phyloP scores from a whole-genome alignment of 2,888 invertebrate species.

The Brenthis hecate region DNA sequence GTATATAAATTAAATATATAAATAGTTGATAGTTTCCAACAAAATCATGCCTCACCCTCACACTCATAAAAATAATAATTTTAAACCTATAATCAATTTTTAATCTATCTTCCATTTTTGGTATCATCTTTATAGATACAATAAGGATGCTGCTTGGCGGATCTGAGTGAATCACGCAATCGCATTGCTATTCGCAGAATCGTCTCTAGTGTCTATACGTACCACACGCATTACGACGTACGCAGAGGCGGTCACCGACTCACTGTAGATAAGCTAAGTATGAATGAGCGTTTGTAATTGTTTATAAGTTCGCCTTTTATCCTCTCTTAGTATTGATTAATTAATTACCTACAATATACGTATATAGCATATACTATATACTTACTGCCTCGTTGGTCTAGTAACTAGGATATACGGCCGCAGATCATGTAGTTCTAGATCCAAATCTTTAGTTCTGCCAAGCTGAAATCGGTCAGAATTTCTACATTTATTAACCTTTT shows the following conservation, averaged over 20 bases:
- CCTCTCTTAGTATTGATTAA: no score
- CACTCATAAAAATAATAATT: no score
- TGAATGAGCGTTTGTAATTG: slow-evolving; percentile 1
- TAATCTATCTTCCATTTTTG: neutral
- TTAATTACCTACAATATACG: no score
- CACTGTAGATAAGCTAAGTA: slow-evolving; percentile 50
- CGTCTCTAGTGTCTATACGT: slow-evolving; percentile 40
- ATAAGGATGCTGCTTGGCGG: slow-evolving; percentile 55
- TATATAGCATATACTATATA: no score
- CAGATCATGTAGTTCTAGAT: no score
- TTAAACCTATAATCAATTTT: no score
- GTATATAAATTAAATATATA: no score
- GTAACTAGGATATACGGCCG: no score
- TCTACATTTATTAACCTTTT: neutral
- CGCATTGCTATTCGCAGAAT: slow-evolving; percentile 57
- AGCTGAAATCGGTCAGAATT: neutral
- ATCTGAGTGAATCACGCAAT: slow-evolving; percentile 57
- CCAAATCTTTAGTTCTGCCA: no score
- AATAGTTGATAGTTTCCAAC: no score
- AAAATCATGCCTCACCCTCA: no score
- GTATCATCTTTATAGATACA: slow-evolving; percentile 1
- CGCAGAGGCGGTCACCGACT: slow-evolving; percentile 61
- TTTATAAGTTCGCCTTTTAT: neutral
- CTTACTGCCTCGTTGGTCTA: no score
- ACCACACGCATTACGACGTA: slow-evolving; percentile 41